Base-by-base conservation (phyloP, 2,113 vertebrate species). In the Ploceus nigricollis region DNA sequence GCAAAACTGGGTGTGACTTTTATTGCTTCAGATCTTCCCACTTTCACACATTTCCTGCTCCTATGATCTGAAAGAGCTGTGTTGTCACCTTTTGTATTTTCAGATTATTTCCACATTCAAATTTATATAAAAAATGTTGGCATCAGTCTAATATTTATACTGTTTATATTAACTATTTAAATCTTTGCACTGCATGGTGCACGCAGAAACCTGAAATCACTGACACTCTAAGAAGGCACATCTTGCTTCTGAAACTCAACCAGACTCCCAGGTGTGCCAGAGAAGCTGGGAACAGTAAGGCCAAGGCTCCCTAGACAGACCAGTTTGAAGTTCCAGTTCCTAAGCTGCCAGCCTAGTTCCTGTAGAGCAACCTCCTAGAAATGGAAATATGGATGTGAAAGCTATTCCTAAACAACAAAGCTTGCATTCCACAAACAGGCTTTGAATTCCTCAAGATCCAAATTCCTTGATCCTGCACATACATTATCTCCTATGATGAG, bases 71-170 rank as follows among this genome's bases (percentile, higher is more conserved):
- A 56, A 27, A 83, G 39, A 58, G 16, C 23, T 24, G 5, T 2
- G 11, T 56, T 35, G 24, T 8, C 33, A 22, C 6, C 3, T 50
- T 23, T 25, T 37, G 1, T 40, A 60, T 47, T 53, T 20, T 6
- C 44, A 66, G 39, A 37, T 53, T 14, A 70, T 68, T 78, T 66
- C 10, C 19, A 33, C 27, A 81, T 48, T 25, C 7, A 37, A 37
- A 15, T 66, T 24, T 0, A 0, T 33, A 24, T 44, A 1, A 31
- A 33, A 24, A 24, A 15, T 2, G 4, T 21, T 60, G 20, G 2
- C 15, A 51, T 30, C 30, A 50, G 13, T 33, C 24, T n/a, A 35
- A 15, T 7, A 56, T 2, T 13, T 58, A 9, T 22, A n/a, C 28
- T 7, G 51, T 2, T 13, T 58, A 9, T 22, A n/a, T 31, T 3